Conservation (phyloP, 2,888 invertebrate species). For the Parasteatoda lunata region DNA sequence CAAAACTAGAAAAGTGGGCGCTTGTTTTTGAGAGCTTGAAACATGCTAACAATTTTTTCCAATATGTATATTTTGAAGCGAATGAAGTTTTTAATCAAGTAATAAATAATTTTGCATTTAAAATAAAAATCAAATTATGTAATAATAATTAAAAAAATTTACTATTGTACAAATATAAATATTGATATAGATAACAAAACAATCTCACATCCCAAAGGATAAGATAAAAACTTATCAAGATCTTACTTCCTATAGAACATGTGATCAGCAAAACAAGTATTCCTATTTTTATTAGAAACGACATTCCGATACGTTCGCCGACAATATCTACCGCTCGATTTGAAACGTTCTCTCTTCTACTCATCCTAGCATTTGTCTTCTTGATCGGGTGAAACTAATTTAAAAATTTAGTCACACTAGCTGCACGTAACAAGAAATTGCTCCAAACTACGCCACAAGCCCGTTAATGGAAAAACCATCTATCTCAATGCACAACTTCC, state of each 20-base stretch:
- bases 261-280: constrained; percentile 8
- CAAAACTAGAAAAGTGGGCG: too few relatives aligned
- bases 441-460: background rate
- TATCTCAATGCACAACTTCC: background rate
- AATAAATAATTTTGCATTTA: too few relatives aligned
- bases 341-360: background rate
- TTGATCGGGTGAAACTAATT: background rate
- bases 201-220: background rate
- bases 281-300: constrained; percentile 9
- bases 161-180: background rate
- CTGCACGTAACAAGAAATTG: background rate
- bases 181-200: background rate
- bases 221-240: background rate
- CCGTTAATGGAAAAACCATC: background rate
- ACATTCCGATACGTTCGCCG: background rate
- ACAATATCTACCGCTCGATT: background rate
- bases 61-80: too few relatives aligned
- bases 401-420: background rate
- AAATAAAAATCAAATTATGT: background rate
- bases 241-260: constrained; percentile 29
- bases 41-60: too few relatives aligned
- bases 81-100: too few relatives aligned
- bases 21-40: too few relatives aligned
- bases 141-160: background rate
- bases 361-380: background rate